phyloP scores from a whole-genome alignment of 2,113 vertebrate species.

The Otocyon megalotis region DNA sequence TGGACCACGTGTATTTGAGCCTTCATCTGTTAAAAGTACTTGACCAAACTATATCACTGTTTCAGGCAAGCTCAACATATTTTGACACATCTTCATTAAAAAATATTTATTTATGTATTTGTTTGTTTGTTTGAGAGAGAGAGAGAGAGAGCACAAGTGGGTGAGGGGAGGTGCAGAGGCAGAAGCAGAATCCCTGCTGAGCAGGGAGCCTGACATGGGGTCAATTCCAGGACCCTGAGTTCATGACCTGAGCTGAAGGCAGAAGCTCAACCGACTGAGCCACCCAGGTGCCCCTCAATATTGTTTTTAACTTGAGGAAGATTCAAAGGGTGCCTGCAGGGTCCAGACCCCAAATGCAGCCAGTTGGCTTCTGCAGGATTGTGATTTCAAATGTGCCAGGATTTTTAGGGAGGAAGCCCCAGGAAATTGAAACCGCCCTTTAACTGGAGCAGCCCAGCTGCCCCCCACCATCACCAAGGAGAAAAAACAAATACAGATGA shows the following conservation, averaged over 20 bases:
- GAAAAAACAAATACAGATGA: background rate
- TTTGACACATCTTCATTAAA: background rate
- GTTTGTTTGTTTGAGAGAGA: too few species aligned
- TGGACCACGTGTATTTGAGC: fast-evolving
- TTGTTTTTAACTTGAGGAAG: background rate
- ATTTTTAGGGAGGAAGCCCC: background rate
- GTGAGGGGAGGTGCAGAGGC: too few species aligned
- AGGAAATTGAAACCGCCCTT: background rate
- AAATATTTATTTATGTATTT: too few species aligned
- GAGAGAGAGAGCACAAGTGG: too few species aligned
- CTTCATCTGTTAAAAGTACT: background rate
- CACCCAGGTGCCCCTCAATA: background rate
- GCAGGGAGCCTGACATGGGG: too few species aligned
- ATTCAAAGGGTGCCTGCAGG: background rate
- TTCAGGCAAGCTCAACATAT: too few species aligned
- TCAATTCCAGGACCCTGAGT: too few species aligned
- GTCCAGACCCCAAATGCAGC: background rate
- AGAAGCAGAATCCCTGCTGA: too few species aligned
- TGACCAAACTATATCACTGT: background rate
- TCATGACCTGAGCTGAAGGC: too few species aligned
- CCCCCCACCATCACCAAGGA: background rate
- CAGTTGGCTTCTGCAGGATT: background rate
- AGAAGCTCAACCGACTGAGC: too few species aligned
- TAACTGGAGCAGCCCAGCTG: background rate
- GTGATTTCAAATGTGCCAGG: background rate